Evolutionary conservation across 2,797 vertebrate species (phyloP), one percentile per base, ranked within the genome.

Genomic region (Leuciscus waleckii): DNA sequence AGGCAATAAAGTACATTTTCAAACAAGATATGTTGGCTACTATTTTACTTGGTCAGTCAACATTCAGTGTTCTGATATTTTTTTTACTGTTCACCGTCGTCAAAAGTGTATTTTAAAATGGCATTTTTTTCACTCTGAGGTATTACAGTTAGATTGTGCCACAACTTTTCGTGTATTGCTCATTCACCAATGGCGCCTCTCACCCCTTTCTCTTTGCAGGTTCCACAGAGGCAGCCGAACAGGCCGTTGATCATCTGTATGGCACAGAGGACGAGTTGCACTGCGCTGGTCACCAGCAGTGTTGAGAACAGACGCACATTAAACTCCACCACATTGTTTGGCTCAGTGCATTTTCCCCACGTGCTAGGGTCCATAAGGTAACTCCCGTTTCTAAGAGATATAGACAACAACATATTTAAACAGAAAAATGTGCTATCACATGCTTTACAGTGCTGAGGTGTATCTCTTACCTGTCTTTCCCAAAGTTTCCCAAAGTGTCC

Each of bases 171-270:
- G 32, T 7, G 29, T 19, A 21, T 51, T 21, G 26, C 51, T 58
- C 29, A 39, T 58, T 58, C 23, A 10, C 32, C 35, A 41, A n/a
- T 58, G 56, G n/a, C 14, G 10, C 21, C 14, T 77, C 89, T 91
- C 58, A 95, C 93, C 90, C 86, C 93, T 85, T 93, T 93, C 0
- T 87, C 29, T 0, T 0, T 26, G 89, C 96, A 96, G 85, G 96
- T 92, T 83, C 95, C 95, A 56, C 96, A 96, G 82, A 96, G 80
- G 78, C 96, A 96, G 65, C 96, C 96, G 0, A 94, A 92, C 3
- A 96, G 92, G 4, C 96, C 95, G 2, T 96, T 96, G 90, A 96
- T 87, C 93, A 94, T 93, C 93, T 96, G 96, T n/a, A 88, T 7
- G 19, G 79, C 88, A 35, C 95, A 96, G 26, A 97, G 92, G 7